Base-by-base conservation (phyloP, 1,140 invertebrate genomes). In the Zaprionus inermis region DNA sequence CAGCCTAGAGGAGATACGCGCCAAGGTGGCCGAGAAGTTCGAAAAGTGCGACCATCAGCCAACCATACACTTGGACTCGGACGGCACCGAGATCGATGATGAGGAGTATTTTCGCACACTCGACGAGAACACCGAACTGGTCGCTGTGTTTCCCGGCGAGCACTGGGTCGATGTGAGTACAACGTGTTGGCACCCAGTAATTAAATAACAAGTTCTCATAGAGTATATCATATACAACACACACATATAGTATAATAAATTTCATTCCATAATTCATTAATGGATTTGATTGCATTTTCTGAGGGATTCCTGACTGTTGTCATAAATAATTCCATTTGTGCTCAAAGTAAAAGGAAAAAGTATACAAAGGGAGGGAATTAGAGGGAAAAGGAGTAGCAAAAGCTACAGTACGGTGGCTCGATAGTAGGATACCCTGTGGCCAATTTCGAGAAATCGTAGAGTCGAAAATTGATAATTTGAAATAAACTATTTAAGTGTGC, bases 51-150 rank as follows among this genome's bases (percentile, higher is more conserved):
- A 94, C 63, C 75, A 90, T 32, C 93, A 94, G 79, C 93, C 96
- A n/a, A 96, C 95, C 56, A 94, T 97, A 44, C 96, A 97, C 32
- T 92, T 97, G 70, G 97, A 97, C 90, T 95, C 94, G 65, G 97
- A 97, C 93, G 97, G 96, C 18, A 97, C 97, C 1, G 97, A 97
- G 93, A 96, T 97, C 36, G 97, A 97, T 78, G 96, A 97, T 83
- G 96, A 97, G 91, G 96, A 97, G 89, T 97, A 97, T 92, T 97
- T 97, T 91, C 95, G 95, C 36, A 97, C 96, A 1, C 93, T 97
- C 57, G 96, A 97, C 81, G 95, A 94, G 68, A 96, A 97, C 81
- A 97, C 96, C 7, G 95, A 94, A 83, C 93, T 97, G 72, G 97
- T 97, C 95, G 94, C 97, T 7, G 93, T 97, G 22, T 94, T 94